These are phyloP conservation scores for Seriola aureovittata DNA, from an alignment of 2,113 vertebrate genomes.

Conservation along the genomic window DNA sequence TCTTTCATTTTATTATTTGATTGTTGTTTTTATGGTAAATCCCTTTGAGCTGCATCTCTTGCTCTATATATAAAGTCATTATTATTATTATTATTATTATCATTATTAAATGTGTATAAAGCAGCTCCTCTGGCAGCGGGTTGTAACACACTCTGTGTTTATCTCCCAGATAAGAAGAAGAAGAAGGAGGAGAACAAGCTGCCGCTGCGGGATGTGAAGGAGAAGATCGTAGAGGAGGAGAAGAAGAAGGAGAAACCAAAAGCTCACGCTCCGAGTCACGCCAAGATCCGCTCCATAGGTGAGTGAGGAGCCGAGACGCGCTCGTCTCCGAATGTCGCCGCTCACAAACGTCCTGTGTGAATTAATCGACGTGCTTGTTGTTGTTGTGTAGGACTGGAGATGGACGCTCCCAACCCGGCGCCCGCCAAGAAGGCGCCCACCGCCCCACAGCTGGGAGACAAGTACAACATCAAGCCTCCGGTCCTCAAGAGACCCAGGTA, in stretches of 20 bases:
- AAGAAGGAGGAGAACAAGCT: constrained; percentile 89
- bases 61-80: too few relatives aligned
- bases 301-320: background rate
- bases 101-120: too few relatives aligned
- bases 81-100: too few relatives aligned
- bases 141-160: background rate
- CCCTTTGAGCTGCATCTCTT: too few relatives aligned
- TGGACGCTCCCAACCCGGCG: constrained; percentile 87
- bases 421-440: constrained; percentile 86
- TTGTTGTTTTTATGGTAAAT: too few relatives aligned
- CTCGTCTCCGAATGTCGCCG: background rate
- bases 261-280: constrained; percentile 92
- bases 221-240: constrained; percentile 87
- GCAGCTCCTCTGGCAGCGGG: background rate
- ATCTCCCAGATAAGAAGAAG: constrained; percentile 89
- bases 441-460: constrained; percentile 87
- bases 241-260: constrained; percentile 94
- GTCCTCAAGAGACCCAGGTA: constrained; percentile 93
- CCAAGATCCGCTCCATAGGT: constrained; percentile 97
- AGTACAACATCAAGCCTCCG: constrained; percentile 94
- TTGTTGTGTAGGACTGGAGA: constrained; percentile 88
- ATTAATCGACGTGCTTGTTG: constrained; percentile 2
- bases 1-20: too few relatives aligned
- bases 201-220: constrained; percentile 77
- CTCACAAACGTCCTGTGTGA: background rate